Percentiles rank a stretch among this genome's conserved stretches.
These are phyloP conservation scores for Hemicentrotus pulcherrimus DNA, from an alignment of 35 echinoderm and acorn worm species.

Conservation along the genomic window DNA sequence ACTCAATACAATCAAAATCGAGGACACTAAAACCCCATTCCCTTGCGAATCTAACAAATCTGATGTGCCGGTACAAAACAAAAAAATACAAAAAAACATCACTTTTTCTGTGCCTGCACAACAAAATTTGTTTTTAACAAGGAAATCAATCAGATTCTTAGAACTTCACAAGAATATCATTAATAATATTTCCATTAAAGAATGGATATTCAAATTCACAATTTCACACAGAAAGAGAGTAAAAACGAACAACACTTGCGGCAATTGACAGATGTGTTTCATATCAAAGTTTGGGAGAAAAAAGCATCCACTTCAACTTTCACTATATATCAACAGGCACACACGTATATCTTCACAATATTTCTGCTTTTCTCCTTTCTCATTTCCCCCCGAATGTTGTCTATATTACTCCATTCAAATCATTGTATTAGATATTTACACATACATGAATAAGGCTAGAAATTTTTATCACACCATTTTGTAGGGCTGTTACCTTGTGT, in stretches of 20 bases:
- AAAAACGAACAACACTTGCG: neutral
- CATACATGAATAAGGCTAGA: neutral
- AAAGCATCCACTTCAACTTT: neutral
- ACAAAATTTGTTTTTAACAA: neutral
- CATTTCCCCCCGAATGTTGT: neutral
- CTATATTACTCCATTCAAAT: neutral
- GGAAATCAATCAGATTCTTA: neutral
- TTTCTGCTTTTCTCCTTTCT: neutral
- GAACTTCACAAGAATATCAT: neutral
- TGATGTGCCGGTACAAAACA: neutral
- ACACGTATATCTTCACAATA: neutral
- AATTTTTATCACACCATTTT: neutral
- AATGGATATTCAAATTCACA: conserved; percentile 2
- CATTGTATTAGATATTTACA: neutral
- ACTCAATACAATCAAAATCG: neutral
- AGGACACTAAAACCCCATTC: neutral
- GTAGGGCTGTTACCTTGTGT: too few relatives aligned
- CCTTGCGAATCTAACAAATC: neutral
- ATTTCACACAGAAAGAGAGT: neutral
- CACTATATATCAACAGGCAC: neutral
- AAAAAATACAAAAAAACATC: neutral
- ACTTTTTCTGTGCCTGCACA: neutral
- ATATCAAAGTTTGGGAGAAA: neutral
- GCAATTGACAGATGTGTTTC: neutral
- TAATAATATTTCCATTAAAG: neutral